Conservation (phyloP, 2,888 invertebrate species). For the Phengaris alcon region DNA sequence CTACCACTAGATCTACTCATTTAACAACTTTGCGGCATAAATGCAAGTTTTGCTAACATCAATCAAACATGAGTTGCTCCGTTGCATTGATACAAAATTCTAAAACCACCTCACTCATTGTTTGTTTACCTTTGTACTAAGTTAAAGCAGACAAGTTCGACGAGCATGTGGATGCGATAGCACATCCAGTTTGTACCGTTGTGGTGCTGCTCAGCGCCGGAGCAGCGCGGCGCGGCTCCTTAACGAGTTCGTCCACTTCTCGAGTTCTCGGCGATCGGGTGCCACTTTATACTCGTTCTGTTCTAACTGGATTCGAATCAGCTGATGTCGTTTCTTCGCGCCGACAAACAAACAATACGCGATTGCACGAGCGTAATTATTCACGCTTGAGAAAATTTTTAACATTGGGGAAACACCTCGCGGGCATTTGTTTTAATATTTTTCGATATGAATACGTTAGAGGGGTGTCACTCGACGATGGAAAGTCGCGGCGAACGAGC, state of each 20-base stretch:
- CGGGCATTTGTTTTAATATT: background rate
- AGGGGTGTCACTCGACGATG: constrained; percentile 1
- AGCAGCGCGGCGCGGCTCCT: constrained; percentile 62
- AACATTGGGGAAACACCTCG: constrained; percentile 3
- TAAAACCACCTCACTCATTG: background rate
- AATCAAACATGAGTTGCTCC: background rate
- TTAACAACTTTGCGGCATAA: too few species aligned
- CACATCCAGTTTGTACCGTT: constrained; percentile 76
- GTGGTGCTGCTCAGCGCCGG: constrained; percentile 54
- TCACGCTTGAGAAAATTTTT: constrained; percentile 4
- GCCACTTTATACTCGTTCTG: constrained; percentile 75
- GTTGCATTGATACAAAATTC: background rate
- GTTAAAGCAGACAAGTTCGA: constrained; percentile 52
- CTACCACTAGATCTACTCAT: too few species aligned
- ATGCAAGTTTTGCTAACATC: background rate
- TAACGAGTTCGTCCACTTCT: constrained; percentile 75
- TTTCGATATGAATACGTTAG: background rate
- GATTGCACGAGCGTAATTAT: constrained; percentile 3
- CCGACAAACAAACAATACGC: constrained; percentile 43
- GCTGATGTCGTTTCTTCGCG: constrained; percentile 65
- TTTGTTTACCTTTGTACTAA: constrained; percentile 28
- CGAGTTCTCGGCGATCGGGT: constrained; percentile 72
- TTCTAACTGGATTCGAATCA: constrained; percentile 76
- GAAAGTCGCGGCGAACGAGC: constrained; percentile 39
- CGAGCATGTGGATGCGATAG: constrained; percentile 70